These are phyloP conservation scores for Aleiodes testaceus DNA, from an alignment of 2,888 invertebrate species.

Conservation along the genomic window DNA sequence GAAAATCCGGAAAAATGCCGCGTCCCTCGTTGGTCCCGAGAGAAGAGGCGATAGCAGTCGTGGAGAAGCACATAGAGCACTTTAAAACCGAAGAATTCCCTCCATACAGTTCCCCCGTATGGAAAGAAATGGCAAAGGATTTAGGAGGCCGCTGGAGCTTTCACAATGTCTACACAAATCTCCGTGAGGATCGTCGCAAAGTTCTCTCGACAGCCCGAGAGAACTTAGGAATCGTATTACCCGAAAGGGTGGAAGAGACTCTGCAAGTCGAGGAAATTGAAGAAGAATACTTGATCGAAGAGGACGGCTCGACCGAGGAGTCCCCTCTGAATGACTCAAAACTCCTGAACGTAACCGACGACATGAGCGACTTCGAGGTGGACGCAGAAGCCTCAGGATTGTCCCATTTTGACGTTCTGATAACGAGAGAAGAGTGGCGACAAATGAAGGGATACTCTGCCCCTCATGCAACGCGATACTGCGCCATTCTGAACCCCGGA, in stretches of 20 bases:
- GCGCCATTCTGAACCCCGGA: slow-evolving; percentile 23
- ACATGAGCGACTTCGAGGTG: slow-evolving; percentile 29
- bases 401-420: slow-evolving; percentile 27
- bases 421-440: slow-evolving; percentile 36
- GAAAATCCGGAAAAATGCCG: neutral
- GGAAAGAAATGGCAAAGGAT: slow-evolving; percentile 10
- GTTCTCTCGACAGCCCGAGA: slow-evolving; percentile 20
- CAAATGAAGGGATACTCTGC: slow-evolving; percentile 20
- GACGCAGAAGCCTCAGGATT: slow-evolving; percentile 21
- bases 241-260: neutral
- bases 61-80: slow-evolving; percentile 14
- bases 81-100: slow-evolving; percentile 26
- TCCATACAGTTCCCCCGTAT: neutral
- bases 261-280: neutral
- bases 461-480: slow-evolving; percentile 21
- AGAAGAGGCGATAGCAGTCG: neutral
- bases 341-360: neutral
- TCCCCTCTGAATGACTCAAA: slow-evolving; percentile 3
- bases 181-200: slow-evolving; percentile 28
- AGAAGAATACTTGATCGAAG: neutral
- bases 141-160: slow-evolving; percentile 4
- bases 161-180: slow-evolving; percentile 17
- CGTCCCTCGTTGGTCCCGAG: neutral
- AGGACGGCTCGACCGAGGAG: neutral
- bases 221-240: neutral